Base-by-base conservation (phyloP, 2,888 invertebrate species). In the Orthosia cruda region DNA sequence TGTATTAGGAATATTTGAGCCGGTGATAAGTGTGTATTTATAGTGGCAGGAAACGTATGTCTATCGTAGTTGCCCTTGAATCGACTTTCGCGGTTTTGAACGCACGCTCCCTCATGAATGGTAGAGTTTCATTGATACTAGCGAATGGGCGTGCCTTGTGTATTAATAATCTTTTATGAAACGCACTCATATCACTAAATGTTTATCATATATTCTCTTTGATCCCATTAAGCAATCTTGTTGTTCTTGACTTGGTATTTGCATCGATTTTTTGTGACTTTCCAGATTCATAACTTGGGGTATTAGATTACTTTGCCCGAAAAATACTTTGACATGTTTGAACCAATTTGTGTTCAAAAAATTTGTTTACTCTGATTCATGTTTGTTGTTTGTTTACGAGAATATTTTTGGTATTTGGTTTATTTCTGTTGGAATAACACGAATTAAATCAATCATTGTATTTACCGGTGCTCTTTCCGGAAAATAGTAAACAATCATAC, bases 51-150 rank as follows among this genome's bases (percentile, higher is more conserved):
- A 91, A 91, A 85, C 88, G 86, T 75, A 76, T 87, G 91, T 90
- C 90, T 91, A 84, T 91, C 91, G 89, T 93, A 92, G 85, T 87
- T 83, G 94, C 93, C 93, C 93, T 93, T 93, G 93, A 83, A 61
- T 77, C 72, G 80, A 87, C 90, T 82, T 93, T 91, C 91, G 94
- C 78, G 75, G 87, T 91, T 89, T 91, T 92, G 91, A 89, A 89
- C 91, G 91, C 93, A 81, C 92, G 84, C 84, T 85, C 88, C 88
- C 88, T 91, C 91, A 94, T 96, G 95, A 96, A 96, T 95, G 95
- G 91, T 91, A 87, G 91, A 89, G 87, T 89, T 91, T 91, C 93
- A 93, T 93, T 93, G 91, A 94, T 93, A 90, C 86, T 87, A 80
- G 89, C 83, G 76, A 87, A 91, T 90, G 90, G 93, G 93, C 92